These are phyloP conservation scores for Lapara coniferarum DNA, from an alignment of 2,888 invertebrate genomes.

Conservation along the genomic window DNA sequence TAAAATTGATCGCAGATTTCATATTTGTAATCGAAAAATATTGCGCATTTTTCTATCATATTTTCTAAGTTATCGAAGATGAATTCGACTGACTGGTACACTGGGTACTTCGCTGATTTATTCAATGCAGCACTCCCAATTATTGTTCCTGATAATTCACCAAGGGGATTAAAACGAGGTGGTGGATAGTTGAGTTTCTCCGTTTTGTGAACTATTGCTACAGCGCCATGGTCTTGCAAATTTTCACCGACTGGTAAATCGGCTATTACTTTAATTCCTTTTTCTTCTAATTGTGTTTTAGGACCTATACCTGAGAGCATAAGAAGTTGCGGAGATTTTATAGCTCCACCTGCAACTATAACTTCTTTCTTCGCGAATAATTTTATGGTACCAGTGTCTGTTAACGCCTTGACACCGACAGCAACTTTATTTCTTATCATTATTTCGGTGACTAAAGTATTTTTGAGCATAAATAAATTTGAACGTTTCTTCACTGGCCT, in stretches of 20 bases:
- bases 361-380: constrained; percentile 50
- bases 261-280: constrained; percentile 44
- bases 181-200: constrained; percentile 30
- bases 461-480: constrained; percentile 49
- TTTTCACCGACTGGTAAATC: constrained; percentile 56
- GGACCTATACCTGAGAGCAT: constrained; percentile 61
- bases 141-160: constrained; percentile 61
- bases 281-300: constrained; percentile 43
- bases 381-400: constrained; percentile 34
- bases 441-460: constrained; percentile 48
- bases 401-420: constrained; percentile 43
- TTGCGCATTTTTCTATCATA: constrained; percentile 36
- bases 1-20: constrained; percentile 37
- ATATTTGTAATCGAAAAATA: constrained; percentile 29
- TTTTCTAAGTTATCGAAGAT: constrained; percentile 30
- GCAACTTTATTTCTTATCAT: constrained; percentile 49
- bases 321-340: constrained; percentile 52
- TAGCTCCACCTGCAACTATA: constrained; percentile 53
- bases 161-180: constrained; percentile 29
- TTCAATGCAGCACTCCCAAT: constrained; percentile 44
- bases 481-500: constrained; percentile 40
- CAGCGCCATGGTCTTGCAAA: constrained; percentile 46
- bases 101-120: constrained; percentile 41
- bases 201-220: constrained; percentile 37
- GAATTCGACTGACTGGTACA: constrained; percentile 44